Conservation (phyloP, 2,797 vertebrate genomes). For the Poeciliopsis presidionis region DNA sequence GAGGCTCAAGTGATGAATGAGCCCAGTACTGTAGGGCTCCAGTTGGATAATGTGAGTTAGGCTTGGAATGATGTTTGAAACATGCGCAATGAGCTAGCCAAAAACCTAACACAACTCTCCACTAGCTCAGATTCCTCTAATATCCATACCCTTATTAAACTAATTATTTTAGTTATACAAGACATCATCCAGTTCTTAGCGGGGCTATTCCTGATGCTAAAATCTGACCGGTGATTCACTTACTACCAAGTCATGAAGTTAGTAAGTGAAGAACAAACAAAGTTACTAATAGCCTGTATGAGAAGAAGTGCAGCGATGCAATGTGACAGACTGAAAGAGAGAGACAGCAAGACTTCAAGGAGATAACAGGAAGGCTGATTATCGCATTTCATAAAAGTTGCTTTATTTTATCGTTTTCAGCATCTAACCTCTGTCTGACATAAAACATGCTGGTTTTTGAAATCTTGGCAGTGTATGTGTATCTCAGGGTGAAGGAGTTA, state of each 20-base stretch:
- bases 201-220: neutral
- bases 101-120: conserved; percentile 55
- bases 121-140: conserved; percentile 34
- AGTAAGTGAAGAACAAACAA: neutral
- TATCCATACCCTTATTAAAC: conserved; percentile 10
- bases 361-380: neutral
- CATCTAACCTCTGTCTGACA: neutral
- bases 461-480: neutral
- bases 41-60: conserved; percentile 64
- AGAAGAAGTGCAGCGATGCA: neutral
- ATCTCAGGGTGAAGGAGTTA: neutral
- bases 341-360: neutral
- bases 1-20: conserved; percentile 74
- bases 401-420: neutral
- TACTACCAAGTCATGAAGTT: neutral
- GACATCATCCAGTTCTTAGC: neutral
- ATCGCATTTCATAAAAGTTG: neutral
- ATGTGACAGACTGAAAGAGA: neutral
- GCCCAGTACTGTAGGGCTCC: conserved; percentile 64
- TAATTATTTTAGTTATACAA: neutral
- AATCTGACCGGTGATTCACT: neutral
- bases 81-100: conserved; percentile 57
- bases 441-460: neutral
- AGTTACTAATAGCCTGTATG: neutral
- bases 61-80: conserved; percentile 56